Percentiles rank a stretch among this genome's conserved stretches.
Conservation (phyloP, 92 coral and sea anemone species). For the Parazoanthus swiftii region DNA sequence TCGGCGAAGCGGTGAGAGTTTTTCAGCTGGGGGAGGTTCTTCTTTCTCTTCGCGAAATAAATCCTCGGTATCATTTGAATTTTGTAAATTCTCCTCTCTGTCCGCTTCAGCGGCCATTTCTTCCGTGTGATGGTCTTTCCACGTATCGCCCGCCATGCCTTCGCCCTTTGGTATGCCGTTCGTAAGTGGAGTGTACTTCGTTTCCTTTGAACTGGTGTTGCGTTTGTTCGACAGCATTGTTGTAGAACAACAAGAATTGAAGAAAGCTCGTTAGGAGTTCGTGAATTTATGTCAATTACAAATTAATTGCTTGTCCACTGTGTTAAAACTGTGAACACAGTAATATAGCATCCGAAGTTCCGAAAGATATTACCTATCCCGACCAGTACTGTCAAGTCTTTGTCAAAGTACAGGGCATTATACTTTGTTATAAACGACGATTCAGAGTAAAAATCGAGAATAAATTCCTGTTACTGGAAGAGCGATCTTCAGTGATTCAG, state of each 20-base stretch:
- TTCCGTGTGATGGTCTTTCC: not conserved
- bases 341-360: not conserved
- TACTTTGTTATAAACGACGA: not conserved
- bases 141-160: not conserved
- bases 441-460: not conserved
- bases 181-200: constrained; percentile 2
- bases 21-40: constrained; percentile 38
- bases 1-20: constrained; percentile 54
- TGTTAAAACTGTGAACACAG: not conserved
- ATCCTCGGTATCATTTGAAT: constrained; percentile 33
- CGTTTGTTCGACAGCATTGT: constrained; percentile 8
- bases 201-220: not conserved
- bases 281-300: constrained; percentile 21
- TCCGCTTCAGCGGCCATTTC: constrained; percentile 35
- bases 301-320: constrained; percentile 35
- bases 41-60: constrained; percentile 46
- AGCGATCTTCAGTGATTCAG: not conserved
- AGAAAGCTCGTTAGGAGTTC: not conserved
- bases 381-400: not conserved
- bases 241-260: too few relatives aligned
- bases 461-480: not conserved
- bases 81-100: constrained; percentile 9
- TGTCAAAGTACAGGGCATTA: not conserved
- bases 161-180: not conserved
- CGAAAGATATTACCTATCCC: not conserved